A percentile compares a stretch with the other conserved stretches of the same genome.
Evolutionary conservation across 1,140 invertebrate genomes (phyloP).

Genomic region (Mylabris phalerata): DNA sequence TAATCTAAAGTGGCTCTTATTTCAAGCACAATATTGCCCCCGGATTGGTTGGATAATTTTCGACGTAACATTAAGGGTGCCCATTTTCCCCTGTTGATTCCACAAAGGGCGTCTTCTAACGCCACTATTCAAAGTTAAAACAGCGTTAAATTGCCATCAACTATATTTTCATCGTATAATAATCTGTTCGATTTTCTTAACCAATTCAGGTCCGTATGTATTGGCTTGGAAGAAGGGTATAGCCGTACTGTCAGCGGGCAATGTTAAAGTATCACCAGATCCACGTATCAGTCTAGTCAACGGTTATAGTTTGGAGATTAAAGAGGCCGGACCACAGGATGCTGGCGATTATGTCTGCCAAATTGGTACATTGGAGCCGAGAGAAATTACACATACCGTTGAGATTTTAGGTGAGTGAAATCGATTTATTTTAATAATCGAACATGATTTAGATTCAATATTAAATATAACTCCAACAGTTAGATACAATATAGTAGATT

Average conservation of each 20-base stretch:
- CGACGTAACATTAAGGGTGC: too few species aligned
- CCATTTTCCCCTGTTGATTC: neutral
- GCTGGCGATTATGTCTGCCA: slow-evolving; percentile 56
- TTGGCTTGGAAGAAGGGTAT: slow-evolving; percentile 53
- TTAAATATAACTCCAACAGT: too few species aligned
- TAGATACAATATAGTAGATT: too few species aligned
- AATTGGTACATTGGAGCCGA: slow-evolving; percentile 50
- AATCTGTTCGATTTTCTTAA: slow-evolving; percentile 7
- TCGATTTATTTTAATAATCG: too few species aligned
- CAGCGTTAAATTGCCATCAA: slow-evolving; percentile 25
- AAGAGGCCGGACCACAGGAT: slow-evolving; percentile 49
- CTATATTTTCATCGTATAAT: slow-evolving; percentile 19
- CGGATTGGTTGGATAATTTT: neutral
- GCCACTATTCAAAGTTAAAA: slow-evolving; percentile 12
- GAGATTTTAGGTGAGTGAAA: slow-evolving; percentile 51
- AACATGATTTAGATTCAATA: too few species aligned
- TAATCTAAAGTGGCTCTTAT: too few species aligned
- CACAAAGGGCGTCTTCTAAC: neutral
- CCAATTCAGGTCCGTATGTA: slow-evolving; percentile 45
- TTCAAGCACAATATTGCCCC: too few species aligned
- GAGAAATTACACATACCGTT: slow-evolving; percentile 53
- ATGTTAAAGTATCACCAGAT: slow-evolving; percentile 53
- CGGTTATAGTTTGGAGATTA: slow-evolving; percentile 51
- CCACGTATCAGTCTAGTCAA: slow-evolving; percentile 47
- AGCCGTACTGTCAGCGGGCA: slow-evolving; percentile 52